These are phyloP conservation scores for Wasmannia auropunctata DNA, from an alignment of 1,140 invertebrate genomes.

Conservation along the genomic window DNA sequence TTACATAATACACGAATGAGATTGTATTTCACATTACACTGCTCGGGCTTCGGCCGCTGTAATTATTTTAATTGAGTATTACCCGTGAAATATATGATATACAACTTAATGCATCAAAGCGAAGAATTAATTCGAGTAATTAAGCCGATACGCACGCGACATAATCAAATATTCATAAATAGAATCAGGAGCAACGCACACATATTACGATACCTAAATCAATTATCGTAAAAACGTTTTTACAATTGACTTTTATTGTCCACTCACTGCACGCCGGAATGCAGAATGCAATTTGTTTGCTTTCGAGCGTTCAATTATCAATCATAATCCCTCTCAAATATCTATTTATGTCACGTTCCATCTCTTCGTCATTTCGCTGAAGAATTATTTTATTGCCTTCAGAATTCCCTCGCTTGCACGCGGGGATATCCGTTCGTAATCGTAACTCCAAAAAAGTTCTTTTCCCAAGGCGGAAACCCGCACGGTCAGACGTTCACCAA, in stretches of 20 bases:
- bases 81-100: conserved; percentile 45
- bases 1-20: conserved; percentile 28
- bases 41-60: background rate
- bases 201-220: conserved; percentile 4
- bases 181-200: background rate
- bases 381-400: conserved; percentile 7
- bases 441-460: conserved; percentile 9
- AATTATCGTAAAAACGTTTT: conserved; percentile 39
- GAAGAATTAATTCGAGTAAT: conserved; percentile 55
- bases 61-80: conserved; percentile 57
- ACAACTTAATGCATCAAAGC: conserved; percentile 54
- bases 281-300: background rate
- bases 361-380: background rate
- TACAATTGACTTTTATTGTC: conserved; percentile 23
- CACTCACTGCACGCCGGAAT: background rate
- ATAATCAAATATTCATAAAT: conserved; percentile 44
- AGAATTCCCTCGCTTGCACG: background rate
- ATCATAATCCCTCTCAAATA: conserved; percentile 15
- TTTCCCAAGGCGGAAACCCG: background rate
- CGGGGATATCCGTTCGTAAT: background rate
- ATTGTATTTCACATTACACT: conserved; percentile 39
- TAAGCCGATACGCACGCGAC: conserved; percentile 41
- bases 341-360: background rate
- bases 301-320: background rate
- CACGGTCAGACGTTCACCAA: background rate